Base-by-base conservation (phyloP, 2,888 invertebrate species). In the Metopia argyrocephala region DNA sequence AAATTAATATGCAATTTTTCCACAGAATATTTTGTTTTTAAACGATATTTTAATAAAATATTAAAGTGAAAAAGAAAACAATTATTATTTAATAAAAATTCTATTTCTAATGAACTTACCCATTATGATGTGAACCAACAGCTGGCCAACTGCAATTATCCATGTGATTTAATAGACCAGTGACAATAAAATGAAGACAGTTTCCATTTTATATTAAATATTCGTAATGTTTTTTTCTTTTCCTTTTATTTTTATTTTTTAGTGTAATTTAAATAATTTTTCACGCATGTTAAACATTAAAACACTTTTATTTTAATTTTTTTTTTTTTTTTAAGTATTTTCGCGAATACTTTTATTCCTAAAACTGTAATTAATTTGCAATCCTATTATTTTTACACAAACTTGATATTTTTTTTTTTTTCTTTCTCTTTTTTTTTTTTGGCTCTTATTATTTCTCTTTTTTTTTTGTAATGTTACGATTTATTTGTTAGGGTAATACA, bases 31-130 rank as follows among this genome's bases (percentile, higher is more conserved):
- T n/a, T n/a, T n/a, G n/a, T n/a, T n/a, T n/a, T n/a, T n/a, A n/a
- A n/a, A n/a, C n/a, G n/a, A n/a, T n/a, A n/a, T n/a, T n/a, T n/a
- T n/a, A n/a, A n/a, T n/a, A n/a, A n/a, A n/a, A n/a, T n/a, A n/a
- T n/a, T n/a, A n/a, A n/a, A n/a, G n/a, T n/a, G n/a, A n/a, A n/a
- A n/a, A n/a, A n/a, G n/a, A n/a, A n/a, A n/a, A n/a, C n/a, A 38
- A 38, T 12, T 38, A 12, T 38, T 12, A 38, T 38, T 38, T 38
- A 38, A 31, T 23, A 46, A 61, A 20, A n/a, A 5, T 12, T 38
- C 27, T 46, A 27, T 45, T 27, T 45, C 5, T 3, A 65, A 23
- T 31, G n/a, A 21, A 31, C 73, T 74, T 15, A 74, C 64, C 73
- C 73, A 74, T 74, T 65, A 46, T 57, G 7, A 25, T 28, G 7